Percentiles rank a stretch among this genome's conserved stretches.
These are phyloP conservation scores for Megaptera novaeangliae DNA, from an alignment of 2,113 vertebrate species.

Conservation along the genomic window DNA sequence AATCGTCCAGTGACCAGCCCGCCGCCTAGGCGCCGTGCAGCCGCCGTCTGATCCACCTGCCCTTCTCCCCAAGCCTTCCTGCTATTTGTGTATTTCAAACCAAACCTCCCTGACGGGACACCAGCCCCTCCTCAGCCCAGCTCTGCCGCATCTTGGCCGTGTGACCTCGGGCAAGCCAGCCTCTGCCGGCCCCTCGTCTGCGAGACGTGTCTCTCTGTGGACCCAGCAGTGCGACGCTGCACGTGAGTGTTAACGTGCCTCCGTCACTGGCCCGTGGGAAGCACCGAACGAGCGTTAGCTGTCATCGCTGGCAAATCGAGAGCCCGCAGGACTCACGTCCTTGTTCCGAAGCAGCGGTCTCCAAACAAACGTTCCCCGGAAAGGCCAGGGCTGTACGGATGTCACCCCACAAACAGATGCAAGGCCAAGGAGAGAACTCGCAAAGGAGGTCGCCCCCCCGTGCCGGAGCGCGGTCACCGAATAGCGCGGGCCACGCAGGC, in stretches of 20 bases:
- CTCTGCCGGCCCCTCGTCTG: neutral
- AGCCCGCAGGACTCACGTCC: accelerated
- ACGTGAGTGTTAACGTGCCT: accelerated
- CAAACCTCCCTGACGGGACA: neutral
- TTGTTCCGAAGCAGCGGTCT: neutral
- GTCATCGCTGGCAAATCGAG: neutral
- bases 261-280: accelerated
- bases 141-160: neutral
- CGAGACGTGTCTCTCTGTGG: accelerated
- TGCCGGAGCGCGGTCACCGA: accelerated
- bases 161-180: accelerated
- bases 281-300: too few relatives aligned
- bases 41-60: neutral
- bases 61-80: neutral
- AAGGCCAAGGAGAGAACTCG: neutral
- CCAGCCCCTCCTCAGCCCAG: neutral
- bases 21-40: accelerated
- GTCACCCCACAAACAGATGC: neutral
- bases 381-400: too few relatives aligned
- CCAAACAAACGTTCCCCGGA: too few relatives aligned
- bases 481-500: accelerated
- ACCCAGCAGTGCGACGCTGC: neutral
- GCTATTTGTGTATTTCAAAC: neutral
- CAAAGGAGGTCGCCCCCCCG: too few relatives aligned
- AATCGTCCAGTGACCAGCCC: neutral